Percentiles rank a stretch among this genome's conserved stretches.
Evolutionary conservation across 2,888 invertebrate species (phyloP).

Genomic region (Nymphalis polychloros): DNA sequence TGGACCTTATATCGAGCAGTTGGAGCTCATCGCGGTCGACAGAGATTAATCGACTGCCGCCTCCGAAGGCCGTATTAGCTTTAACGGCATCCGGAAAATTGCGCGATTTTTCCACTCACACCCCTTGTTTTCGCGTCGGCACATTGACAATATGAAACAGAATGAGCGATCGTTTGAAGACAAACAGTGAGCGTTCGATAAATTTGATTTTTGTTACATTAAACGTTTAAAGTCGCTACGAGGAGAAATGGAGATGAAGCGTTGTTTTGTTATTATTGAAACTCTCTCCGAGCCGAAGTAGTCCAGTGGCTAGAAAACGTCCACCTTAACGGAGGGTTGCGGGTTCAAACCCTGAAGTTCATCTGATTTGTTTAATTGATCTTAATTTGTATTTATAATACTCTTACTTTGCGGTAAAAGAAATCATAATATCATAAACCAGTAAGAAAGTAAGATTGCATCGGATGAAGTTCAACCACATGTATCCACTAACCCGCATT

Average conservation of each 20-base stretch:
- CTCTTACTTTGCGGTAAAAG: too few species aligned
- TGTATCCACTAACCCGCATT: too few species aligned
- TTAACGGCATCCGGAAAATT: slow-evolving; percentile 78
- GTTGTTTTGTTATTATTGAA: background rate
- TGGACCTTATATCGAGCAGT: slow-evolving; percentile 65
- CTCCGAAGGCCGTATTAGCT: slow-evolving; percentile 74
- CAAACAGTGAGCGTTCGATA: slow-evolving; percentile 28
- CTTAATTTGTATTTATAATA: too few species aligned
- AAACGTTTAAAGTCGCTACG: background rate
- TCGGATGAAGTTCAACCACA: too few species aligned
- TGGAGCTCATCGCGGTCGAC: slow-evolving; percentile 69
- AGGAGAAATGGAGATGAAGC: background rate
- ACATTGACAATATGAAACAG: slow-evolving; percentile 63
- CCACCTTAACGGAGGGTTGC: too few species aligned
- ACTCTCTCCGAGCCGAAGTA: too few species aligned
- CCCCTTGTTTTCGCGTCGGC: slow-evolving; percentile 66
- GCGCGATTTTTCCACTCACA: slow-evolving; percentile 72
- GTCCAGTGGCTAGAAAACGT: too few species aligned
- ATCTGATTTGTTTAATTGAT: too few species aligned
- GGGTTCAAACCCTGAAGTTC: too few species aligned
- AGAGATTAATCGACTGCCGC: slow-evolving; percentile 74
- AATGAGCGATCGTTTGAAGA: slow-evolving; percentile 49
- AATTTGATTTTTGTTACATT: slow-evolving; percentile 13
- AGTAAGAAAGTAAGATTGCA: too few species aligned
- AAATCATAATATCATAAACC: too few species aligned